Conservation (phyloP, 1,140 invertebrate species). For the Penaeus chinensis region DNA sequence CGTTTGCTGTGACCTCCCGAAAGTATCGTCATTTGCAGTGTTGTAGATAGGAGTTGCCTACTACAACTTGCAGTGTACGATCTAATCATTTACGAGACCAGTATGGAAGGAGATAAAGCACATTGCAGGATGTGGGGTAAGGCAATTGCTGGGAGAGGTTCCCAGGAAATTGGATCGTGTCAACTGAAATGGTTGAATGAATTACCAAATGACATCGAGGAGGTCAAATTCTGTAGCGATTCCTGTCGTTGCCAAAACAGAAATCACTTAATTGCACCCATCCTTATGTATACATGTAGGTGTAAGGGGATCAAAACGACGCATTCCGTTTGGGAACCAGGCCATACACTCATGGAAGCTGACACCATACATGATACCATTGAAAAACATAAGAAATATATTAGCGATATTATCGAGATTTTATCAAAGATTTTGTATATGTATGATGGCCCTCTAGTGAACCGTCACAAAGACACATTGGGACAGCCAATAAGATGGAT, state of each 20-base stretch:
- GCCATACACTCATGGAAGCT: slow-evolving; percentile 32
- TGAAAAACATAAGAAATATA: background rate
- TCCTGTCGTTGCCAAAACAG: slow-evolving; percentile 25
- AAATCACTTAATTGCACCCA: slow-evolving; percentile 29
- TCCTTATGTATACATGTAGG: slow-evolving; percentile 27
- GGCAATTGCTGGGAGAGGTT: slow-evolving; percentile 35
- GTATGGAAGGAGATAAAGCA: slow-evolving; percentile 23
- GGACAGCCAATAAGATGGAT: no score
- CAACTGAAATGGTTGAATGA: slow-evolving; percentile 32
- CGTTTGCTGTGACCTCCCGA: background rate
- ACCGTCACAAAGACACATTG: no score
- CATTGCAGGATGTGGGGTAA: slow-evolving; percentile 28
- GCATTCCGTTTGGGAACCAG: slow-evolving; percentile 31
- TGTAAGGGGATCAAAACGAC: background rate
- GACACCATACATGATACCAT: slow-evolving; percentile 19
- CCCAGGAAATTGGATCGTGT: slow-evolving; percentile 35
- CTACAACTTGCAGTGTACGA: no score
- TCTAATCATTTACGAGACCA: no score
- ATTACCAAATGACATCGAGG: slow-evolving; percentile 15
- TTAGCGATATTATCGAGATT: no score
- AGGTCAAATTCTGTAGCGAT: slow-evolving; percentile 4
- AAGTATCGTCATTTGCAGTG: background rate
- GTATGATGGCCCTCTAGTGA: no score
- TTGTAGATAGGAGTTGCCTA: no score
- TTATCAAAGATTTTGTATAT: no score